These are phyloP conservation scores for Melangyna quadrimaculata DNA, from an alignment of 2,888 invertebrate genomes.

Conservation along the genomic window DNA sequence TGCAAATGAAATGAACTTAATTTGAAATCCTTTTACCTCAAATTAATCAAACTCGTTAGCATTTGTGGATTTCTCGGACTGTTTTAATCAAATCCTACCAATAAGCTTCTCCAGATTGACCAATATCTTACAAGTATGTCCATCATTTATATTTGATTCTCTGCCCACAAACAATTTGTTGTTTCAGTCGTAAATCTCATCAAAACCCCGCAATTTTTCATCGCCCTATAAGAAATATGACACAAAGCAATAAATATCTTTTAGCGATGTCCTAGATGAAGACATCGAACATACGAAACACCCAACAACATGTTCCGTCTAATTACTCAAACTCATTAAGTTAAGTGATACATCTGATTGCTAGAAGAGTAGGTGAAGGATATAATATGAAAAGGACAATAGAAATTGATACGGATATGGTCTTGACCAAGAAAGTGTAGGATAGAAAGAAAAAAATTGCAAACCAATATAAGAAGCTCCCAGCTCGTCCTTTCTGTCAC, in stretches of 20 bases:
- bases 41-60: constrained; percentile 35
- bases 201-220: constrained; percentile 50
- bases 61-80: not conserved
- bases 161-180: constrained; percentile 20
- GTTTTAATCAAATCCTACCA: constrained; percentile 45
- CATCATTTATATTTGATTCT: constrained; percentile 49
- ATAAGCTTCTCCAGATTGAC: constrained; percentile 58
- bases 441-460: constrained; percentile 29
- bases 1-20: not conserved
- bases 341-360: constrained; percentile 70
- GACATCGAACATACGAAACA: constrained; percentile 16
- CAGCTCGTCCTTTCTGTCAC: not conserved
- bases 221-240: constrained; percentile 64
- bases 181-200: constrained; percentile 36
- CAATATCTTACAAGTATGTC: constrained; percentile 25
- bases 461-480: constrained; percentile 27
- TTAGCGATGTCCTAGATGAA: constrained; percentile 37
- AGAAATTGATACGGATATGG: not conserved
- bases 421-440: constrained; percentile 46
- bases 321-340: constrained; percentile 72
- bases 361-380: constrained; percentile 8
- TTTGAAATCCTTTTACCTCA: constrained; percentile 17
- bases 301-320: constrained; percentile 65
- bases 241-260: constrained; percentile 65
- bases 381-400: not conserved